phyloP scores from a whole-genome alignment of 2,797 vertebrate species.

The Loris lydekkerianus region DNA sequence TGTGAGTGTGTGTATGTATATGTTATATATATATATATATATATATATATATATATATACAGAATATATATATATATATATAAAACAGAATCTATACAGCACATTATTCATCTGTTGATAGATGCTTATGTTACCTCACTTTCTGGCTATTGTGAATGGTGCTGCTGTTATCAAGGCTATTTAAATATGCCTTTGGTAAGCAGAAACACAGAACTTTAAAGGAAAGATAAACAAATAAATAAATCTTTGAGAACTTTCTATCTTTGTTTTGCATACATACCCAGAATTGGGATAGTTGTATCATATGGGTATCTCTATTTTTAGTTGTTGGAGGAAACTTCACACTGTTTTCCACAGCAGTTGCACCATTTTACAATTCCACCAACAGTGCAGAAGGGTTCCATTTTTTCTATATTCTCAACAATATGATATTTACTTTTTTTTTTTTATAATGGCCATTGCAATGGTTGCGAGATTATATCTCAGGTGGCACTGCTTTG shows the following conservation, averaged over 20 bases:
- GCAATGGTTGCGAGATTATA: not conserved
- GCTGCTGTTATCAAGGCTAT: not conserved
- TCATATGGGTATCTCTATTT: not conserved
- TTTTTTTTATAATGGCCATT: not conserved
- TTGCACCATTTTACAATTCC: not conserved
- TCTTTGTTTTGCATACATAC: not conserved
- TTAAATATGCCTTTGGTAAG: not conserved
- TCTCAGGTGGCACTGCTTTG: not conserved
- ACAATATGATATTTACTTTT: not conserved
- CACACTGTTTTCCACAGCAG: not conserved
- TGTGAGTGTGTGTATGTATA: too few relatives aligned
- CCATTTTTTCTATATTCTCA: not conserved
- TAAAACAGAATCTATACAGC: not conserved
- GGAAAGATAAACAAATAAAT: too few relatives aligned
- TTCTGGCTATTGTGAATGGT: not conserved
- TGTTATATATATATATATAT: too few relatives aligned
- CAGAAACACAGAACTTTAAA: too few relatives aligned
- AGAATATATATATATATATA: too few relatives aligned
- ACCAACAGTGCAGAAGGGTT: not conserved
- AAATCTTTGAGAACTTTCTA: not conserved
- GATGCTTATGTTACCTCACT: not conserved
- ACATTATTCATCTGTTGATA: not conserved
- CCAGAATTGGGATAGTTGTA: not conserved
- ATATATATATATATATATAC: too few relatives aligned
- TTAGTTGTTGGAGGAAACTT: not conserved